phyloP scores from a whole-genome alignment of 2,113 vertebrate genomes.

The Bagarius yarrelli region DNA sequence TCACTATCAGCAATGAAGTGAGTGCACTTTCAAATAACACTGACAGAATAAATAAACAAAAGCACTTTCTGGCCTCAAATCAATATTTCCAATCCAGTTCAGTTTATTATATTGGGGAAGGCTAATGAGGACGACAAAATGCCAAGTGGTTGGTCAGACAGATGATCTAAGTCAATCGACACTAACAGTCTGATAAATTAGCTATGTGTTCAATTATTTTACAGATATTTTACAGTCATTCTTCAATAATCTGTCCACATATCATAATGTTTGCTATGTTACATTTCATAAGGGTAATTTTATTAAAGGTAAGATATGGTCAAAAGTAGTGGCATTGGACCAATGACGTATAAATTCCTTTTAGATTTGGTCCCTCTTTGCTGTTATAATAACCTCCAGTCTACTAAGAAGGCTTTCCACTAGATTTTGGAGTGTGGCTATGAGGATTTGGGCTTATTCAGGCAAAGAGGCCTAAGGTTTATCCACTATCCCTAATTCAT shows the following conservation, averaged over 20 bases:
- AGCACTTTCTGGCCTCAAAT: constrained; percentile 28
- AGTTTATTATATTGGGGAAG: constrained; percentile 48
- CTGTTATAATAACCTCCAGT: neutral
- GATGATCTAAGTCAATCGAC: constrained; percentile 11
- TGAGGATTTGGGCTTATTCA: neutral
- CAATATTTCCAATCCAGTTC: constrained; percentile 35
- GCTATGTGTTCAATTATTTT: constrained; percentile 3
- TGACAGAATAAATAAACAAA: constrained; percentile 34
- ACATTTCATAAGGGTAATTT: neutral
- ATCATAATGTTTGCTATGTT: neutral
- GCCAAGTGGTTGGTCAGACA: constrained; percentile 17
- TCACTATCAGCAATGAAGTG: constrained; percentile 32
- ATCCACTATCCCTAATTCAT: neutral
- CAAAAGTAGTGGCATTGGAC: neutral
- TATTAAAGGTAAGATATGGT: neutral
- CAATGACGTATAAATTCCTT: neutral
- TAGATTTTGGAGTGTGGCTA: neutral
- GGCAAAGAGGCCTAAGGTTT: neutral
- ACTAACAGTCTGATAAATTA: constrained; percentile 31
- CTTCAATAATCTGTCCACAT: neutral
- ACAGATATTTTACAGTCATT: neutral
- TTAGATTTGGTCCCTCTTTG: neutral
- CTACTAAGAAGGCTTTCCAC: neutral
- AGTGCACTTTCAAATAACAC: constrained; percentile 26
- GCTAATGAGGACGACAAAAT: constrained; percentile 11